A percentile compares a stretch with the other conserved stretches of the same genome.
phyloP scores from a whole-genome alignment of 2,113 vertebrate genomes.

The Conger conger region DNA sequence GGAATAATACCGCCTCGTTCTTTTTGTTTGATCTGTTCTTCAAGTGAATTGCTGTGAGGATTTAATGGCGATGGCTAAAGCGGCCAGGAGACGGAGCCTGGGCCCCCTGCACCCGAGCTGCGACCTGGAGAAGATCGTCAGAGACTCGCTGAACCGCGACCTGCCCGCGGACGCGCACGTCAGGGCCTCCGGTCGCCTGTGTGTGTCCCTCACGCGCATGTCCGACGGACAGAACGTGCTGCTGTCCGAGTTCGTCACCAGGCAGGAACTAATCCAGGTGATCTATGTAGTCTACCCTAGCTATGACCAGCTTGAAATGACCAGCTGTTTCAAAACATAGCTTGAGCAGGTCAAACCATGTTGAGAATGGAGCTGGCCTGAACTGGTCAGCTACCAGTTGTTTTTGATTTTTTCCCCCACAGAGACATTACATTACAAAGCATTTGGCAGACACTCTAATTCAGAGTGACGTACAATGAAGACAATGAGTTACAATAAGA shows the following conservation, averaged over 20 bases:
- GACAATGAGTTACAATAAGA: too few species aligned
- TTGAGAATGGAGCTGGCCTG: too few species aligned
- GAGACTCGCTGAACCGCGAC: slow-evolving; percentile 55
- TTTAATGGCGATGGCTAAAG: slow-evolving; percentile 59
- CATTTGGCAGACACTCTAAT: too few species aligned
- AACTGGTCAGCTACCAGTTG: too few species aligned
- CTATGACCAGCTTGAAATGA: too few species aligned
- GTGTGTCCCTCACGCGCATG: slow-evolving; percentile 84
- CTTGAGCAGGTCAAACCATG: too few species aligned
- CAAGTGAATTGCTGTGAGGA: slow-evolving; percentile 55
- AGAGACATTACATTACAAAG: too few species aligned
- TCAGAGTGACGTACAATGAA: too few species aligned
- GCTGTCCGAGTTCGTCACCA: slow-evolving; percentile 83
- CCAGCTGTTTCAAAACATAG: too few species aligned
- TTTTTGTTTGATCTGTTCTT: slow-evolving; percentile 1
- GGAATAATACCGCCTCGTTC: too few species aligned
- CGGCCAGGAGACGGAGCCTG: slow-evolving; percentile 70
- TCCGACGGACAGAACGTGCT: slow-evolving; percentile 79
- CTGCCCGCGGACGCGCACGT: slow-evolving; percentile 81
- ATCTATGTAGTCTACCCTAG: not conserved
- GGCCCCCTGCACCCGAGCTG: slow-evolving; percentile 82
- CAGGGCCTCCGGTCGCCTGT: slow-evolving; percentile 69
- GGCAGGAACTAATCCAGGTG: slow-evolving; percentile 89
- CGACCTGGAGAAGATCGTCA: slow-evolving; percentile 63
- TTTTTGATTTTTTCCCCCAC: too few species aligned